A percentile compares a stretch with the other conserved stretches of the same genome.
phyloP scores from a whole-genome alignment of 2,797 vertebrate genomes.

The Urosaurus nigricauda region DNA sequence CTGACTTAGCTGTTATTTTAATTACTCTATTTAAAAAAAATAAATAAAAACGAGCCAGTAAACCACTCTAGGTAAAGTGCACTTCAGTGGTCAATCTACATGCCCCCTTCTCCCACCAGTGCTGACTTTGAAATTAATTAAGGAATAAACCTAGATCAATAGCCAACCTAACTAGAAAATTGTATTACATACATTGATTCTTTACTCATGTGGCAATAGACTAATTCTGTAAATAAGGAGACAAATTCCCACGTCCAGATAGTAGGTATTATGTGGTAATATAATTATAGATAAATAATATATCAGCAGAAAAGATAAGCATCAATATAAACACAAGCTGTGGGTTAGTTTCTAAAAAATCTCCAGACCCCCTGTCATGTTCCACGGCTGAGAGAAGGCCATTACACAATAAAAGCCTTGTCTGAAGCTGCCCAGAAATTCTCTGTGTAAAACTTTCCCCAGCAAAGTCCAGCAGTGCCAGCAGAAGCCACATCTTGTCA shows the following conservation, averaged over 20 bases:
- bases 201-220: not conserved
- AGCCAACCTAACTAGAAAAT: not conserved
- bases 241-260: not conserved
- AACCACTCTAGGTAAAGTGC: not conserved
- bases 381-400: too few species aligned
- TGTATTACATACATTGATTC: not conserved
- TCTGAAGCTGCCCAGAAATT: not conserved
- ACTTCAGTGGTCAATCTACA: not conserved
- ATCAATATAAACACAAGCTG: not conserved
- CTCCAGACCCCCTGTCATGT: too few species aligned
- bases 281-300: not conserved
- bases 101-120: not conserved
- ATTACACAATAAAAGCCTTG: too few species aligned
- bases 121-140: slow-evolving; percentile 14
- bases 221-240: not conserved
- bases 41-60: too few species aligned
- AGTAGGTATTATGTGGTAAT: not conserved
- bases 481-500: too few species aligned
- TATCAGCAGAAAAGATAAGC: not conserved
- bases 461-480: not conserved
- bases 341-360: not conserved
- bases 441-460: not conserved
- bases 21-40: too few species aligned
- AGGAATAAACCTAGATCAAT: slow-evolving; percentile 9
- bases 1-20: not conserved